Conservation (phyloP, 2,113 vertebrate species). For the Ictalurus furcatus region DNA sequence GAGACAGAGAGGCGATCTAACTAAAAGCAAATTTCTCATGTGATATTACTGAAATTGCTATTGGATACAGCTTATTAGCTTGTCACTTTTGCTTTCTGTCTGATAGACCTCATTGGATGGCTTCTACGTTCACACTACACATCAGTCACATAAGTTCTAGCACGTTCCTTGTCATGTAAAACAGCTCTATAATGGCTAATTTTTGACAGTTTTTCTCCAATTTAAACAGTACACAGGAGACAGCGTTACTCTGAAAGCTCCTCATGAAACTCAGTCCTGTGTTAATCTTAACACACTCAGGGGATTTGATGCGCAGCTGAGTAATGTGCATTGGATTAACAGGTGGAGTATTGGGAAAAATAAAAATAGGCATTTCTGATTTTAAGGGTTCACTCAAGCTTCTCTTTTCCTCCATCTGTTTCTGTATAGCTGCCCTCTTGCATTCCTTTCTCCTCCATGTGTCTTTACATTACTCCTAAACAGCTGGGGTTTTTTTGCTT, state of each 20-base stretch:
- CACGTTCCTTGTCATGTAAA: background rate
- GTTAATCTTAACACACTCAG: background rate
- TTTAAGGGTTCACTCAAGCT: constrained; percentile 4
- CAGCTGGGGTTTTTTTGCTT: background rate
- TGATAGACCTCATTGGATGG: background rate
- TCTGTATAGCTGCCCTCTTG: constrained; percentile 1
- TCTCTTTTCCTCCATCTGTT: background rate
- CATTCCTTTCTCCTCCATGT: background rate
- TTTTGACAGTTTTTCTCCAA: background rate
- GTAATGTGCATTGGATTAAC: background rate
- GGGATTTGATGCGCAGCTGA: background rate
- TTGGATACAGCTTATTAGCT: constrained; percentile 55
- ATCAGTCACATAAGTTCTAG: background rate
- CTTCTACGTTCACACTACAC: background rate
- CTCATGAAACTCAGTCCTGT: background rate
- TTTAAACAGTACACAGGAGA: background rate
- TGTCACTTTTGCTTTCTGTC: constrained; percentile 44
- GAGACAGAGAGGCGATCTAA: constrained; percentile 9
- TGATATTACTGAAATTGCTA: constrained; percentile 52
- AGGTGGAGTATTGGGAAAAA: background rate
- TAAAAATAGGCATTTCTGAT: constrained; percentile 33
- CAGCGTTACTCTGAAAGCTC: constrained; percentile 10
- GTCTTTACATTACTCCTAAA: background rate
- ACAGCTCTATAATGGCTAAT: background rate
- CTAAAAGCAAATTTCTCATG: constrained; percentile 43